Percentiles rank a stretch among this genome's conserved stretches.
These are phyloP conservation scores for Sarcophaga subvicina DNA, from an alignment of 2,888 invertebrate genomes.

Conservation along the genomic window DNA sequence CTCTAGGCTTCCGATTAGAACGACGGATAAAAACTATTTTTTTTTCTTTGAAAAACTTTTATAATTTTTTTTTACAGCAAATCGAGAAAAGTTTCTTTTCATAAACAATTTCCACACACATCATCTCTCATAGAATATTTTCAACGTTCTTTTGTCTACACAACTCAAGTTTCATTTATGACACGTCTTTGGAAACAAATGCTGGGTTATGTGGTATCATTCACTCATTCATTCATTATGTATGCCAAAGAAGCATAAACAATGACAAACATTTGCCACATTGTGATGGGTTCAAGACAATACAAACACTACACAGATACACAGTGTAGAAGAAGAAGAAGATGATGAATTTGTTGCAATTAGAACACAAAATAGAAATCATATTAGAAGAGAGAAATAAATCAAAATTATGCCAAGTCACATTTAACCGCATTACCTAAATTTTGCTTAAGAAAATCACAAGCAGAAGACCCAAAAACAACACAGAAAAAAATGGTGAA, in stretches of 20 bases:
- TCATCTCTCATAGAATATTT: no score
- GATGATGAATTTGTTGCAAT: constrained; percentile 7
- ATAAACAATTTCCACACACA: no score
- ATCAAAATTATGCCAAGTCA: constrained; percentile 65
- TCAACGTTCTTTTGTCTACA: no score
- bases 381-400: constrained; percentile 29
- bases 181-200: no score
- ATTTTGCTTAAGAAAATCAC: constrained; percentile 31
- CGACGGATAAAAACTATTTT: no score
- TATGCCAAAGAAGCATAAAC: background rate
- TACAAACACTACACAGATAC: background rate
- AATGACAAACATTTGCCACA: constrained; percentile 8
- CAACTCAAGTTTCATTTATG: no score
- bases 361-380: constrained; percentile 26
- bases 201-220: background rate
- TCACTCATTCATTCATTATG: background rate
- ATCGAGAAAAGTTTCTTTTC: no score
- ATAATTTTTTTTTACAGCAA: no score
- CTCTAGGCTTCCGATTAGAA: no score
- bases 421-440: constrained; percentile 70
- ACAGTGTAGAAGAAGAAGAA: no score
- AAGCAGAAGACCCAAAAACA: constrained; percentile 4
- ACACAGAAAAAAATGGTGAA: background rate
- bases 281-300: background rate
- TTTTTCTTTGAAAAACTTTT: no score